Percentiles rank a stretch among this genome's conserved stretches.
Conservation (phyloP, 2,113 vertebrate species). For the Larimichthys crocea region DNA sequence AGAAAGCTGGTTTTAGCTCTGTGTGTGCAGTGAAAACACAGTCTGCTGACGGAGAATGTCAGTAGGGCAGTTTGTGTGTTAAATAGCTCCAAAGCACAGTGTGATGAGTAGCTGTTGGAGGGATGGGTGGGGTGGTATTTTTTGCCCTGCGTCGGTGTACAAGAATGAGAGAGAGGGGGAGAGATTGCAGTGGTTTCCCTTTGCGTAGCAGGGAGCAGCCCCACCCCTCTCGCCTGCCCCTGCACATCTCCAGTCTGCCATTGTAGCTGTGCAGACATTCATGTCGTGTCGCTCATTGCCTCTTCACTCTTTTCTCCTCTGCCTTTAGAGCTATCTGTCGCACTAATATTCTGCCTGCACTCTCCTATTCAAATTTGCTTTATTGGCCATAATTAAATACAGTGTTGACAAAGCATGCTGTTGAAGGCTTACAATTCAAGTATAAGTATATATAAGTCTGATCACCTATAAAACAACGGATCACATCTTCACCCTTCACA, state of each 20-base stretch:
- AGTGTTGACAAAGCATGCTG: no score
- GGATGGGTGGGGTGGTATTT: constrained; percentile 6
- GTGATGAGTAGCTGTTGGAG: constrained; percentile 27
- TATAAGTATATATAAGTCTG: no score
- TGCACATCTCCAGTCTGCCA: constrained; percentile 36
- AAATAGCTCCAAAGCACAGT: constrained; percentile 22
- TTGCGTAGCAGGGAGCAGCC: constrained; percentile 48
- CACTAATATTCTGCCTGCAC: neutral
- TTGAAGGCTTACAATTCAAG: no score
- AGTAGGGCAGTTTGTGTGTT: constrained; percentile 12
- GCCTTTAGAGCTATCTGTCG: neutral
- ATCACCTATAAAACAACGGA: no score
- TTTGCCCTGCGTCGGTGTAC: neutral
- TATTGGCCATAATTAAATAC: neutral
- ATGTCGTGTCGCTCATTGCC: constrained; percentile 23
- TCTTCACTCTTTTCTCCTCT: constrained; percentile 2
- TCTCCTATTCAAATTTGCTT: neutral
- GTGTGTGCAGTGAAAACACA: constrained; percentile 4
- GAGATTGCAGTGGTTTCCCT: constrained; percentile 58
- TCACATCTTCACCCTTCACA: no score
- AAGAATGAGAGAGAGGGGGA: constrained; percentile 20
- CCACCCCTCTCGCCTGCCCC: constrained; percentile 54
- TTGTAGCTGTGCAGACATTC: constrained; percentile 46
- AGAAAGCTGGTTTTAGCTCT: constrained; percentile 18
- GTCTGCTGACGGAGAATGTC: constrained; percentile 18